These are phyloP conservation scores for Nymphicus hollandicus DNA, from an alignment of 2,113 vertebrate genomes.

Conservation along the genomic window DNA sequence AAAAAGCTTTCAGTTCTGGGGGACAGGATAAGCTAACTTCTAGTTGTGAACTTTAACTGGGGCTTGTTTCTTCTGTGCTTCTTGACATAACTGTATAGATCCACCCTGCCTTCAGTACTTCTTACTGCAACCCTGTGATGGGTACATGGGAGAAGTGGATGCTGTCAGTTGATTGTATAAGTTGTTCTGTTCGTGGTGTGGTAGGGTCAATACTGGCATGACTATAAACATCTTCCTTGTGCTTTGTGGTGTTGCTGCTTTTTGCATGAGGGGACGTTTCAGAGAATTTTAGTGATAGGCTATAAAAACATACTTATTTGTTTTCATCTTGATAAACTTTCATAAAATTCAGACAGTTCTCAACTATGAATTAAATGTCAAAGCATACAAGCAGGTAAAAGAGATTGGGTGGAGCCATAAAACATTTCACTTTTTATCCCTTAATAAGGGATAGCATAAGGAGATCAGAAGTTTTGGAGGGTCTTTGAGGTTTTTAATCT, in stretches of 20 bases:
- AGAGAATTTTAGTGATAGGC: background rate
- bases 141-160: background rate
- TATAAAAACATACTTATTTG: background rate
- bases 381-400: background rate
- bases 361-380: background rate
- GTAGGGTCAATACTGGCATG: background rate
- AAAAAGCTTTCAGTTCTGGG: background rate
- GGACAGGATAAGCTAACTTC: background rate
- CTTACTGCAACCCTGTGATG: background rate
- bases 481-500: constrained; percentile 57
- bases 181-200: background rate
- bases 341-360: background rate
- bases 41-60: background rate
- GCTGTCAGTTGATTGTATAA: background rate
- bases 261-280: background rate
- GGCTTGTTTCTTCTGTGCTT: background rate
- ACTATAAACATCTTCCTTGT: background rate
- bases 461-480: constrained; percentile 34
- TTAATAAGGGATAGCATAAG: constrained; percentile 38
- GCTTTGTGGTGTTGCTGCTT: background rate
- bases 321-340: background rate
- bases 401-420: background rate
- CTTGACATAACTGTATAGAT: background rate
- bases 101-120: background rate
- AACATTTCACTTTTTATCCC: background rate